phyloP scores from a whole-genome alignment of 2,113 vertebrate genomes.

The Marmota flaviventris region DNA sequence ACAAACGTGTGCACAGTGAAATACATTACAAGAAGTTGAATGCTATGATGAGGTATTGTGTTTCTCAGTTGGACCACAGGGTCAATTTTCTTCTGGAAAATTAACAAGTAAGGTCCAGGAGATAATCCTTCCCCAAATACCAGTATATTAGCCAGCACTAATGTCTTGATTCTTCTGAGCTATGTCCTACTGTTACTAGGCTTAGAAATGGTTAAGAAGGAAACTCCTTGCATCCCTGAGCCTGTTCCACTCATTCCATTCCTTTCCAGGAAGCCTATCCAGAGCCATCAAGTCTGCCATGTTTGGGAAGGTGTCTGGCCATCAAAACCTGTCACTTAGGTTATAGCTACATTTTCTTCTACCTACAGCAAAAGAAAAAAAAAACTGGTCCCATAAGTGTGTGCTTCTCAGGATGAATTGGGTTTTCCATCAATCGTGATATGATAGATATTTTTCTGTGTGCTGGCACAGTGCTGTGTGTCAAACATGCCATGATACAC shows the following conservation, averaged over 20 bases:
- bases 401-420: not conserved
- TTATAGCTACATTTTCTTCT: not conserved
- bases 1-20: not conserved
- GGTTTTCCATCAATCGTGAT: not conserved
- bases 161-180: not conserved
- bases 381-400: not conserved
- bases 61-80: not conserved
- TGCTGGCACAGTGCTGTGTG: too few relatives aligned
- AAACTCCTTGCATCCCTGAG: not conserved
- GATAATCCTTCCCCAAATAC: not conserved
- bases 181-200: not conserved
- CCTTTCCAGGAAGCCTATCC: not conserved
- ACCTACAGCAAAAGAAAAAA: not conserved
- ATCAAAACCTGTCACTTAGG: not conserved
- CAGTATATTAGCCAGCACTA: not conserved
- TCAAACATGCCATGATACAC: too few relatives aligned
- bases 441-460: not conserved
- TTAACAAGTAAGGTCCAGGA: not conserved
- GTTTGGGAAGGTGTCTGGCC: not conserved
- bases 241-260: not conserved
- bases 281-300: not conserved
- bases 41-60: not conserved
- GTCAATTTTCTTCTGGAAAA: constrained; percentile 15
- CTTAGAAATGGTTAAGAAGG: not conserved
- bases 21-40: not conserved